Base-by-base conservation (phyloP, 2,797 vertebrate genomes). In the Anas bernieri region DNA sequence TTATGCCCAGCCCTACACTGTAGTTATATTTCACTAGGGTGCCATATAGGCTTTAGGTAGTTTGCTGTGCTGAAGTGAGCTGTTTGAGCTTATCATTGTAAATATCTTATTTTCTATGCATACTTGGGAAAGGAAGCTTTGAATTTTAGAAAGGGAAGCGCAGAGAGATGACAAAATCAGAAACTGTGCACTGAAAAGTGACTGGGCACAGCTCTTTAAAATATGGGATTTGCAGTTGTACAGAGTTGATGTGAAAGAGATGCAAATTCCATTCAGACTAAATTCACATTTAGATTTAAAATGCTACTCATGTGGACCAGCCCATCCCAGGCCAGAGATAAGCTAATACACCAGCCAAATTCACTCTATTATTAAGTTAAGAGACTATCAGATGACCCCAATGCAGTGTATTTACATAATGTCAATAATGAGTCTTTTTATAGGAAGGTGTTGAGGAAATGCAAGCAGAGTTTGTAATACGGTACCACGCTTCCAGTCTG, bases 341-440 rank as follows among this genome's bases (percentile, higher is more conserved):
- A 55, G 30, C 83, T 93, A 90, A 92, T 77, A 41, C 72, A 85
- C 77, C 72, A 92, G 80, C 90, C 90, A 95, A 86, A 93, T 90
- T 86, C 88, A 92, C 90, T 96, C 68, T 68, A 73, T 93, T 94
- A 95, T 90, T 94, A 95, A 95, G 85, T 94, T 81, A 92, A 86
- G 86, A 90, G 83, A 87, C 92, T 88, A 74, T 2, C 72, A 83
- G 88, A 58, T 95, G 94, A 95, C 94, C 92, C 68, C 75, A 72
- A 33, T 79, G 90, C 94, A 96, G 88, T 82, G 31, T 80, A 95
- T 96, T 96, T 94, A 84, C 95, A 94, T 96, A 95, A 95, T 74
- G 86, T 94, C 96, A 95, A 90, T 96, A 96, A 88, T 56, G 80
- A 94, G 54, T 79, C 81, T 90, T 92, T 94, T 94, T 92, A 93